Evolutionary conservation across 1,140 invertebrate species (phyloP).

Genomic region (Anastrepha obliqua): DNA sequence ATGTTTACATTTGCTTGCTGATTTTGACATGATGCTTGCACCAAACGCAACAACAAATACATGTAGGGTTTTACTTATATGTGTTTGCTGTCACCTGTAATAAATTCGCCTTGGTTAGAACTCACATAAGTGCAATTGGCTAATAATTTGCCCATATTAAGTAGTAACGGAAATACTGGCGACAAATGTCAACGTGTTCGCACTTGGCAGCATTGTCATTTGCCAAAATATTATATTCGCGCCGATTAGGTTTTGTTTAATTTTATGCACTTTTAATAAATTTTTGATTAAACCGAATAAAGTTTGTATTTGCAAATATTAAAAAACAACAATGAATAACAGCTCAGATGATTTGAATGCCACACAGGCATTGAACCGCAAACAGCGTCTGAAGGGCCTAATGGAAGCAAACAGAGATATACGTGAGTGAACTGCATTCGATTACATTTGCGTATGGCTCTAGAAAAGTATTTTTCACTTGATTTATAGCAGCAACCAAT

Average conservation of each 20-base stretch:
- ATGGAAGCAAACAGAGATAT: background rate
- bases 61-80: too few species aligned
- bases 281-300: background rate
- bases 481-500: too few species aligned
- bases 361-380: slow-evolving; percentile 4
- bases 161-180: too few species aligned
- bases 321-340: background rate
- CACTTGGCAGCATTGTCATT: background rate
- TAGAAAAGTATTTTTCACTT: too few species aligned
- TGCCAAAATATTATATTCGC: background rate
- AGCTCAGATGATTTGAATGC: slow-evolving; percentile 3
- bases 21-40: too few species aligned
- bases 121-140: too few species aligned
- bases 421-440: background rate
- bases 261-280: background rate
- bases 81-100: too few species aligned
- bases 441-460: too few species aligned
- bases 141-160: too few species aligned
- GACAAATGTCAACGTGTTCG: background rate
- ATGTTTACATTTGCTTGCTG: too few species aligned
- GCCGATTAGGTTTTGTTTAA: background rate
- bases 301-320: background rate
- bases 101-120: too few species aligned
- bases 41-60: too few species aligned
- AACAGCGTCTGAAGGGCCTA: background rate